These are phyloP conservation scores for Cataglyphis albicans DNA, from an alignment of 2,888 invertebrate species.

Conservation along the genomic window DNA sequence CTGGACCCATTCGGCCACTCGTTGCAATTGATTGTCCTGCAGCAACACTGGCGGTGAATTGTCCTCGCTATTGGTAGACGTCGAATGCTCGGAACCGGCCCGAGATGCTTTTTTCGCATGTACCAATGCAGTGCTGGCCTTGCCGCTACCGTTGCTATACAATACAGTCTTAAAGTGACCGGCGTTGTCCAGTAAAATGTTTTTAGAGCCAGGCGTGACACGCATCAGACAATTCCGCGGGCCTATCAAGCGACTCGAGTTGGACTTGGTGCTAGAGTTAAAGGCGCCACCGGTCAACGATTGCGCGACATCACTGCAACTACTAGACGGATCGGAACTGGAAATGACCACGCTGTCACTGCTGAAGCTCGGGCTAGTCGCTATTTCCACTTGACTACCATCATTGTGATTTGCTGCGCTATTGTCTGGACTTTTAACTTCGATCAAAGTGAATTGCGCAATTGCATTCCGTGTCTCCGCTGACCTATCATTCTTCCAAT, in stretches of 20 bases:
- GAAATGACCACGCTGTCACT: conserved; percentile 84
- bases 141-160: conserved; percentile 87
- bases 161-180: conserved; percentile 91
- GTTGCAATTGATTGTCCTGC: conserved; percentile 87
- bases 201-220: conserved; percentile 92
- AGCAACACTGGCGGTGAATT: conserved; percentile 75
- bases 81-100: conserved; percentile 80
- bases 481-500: conserved; percentile 79
- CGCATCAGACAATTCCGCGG: conserved; percentile 92
- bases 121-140: conserved; percentile 81
- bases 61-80: conserved; percentile 82
- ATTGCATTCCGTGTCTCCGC: conserved; percentile 47
- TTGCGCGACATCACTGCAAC: conserved; percentile 82
- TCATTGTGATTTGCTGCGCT: conserved; percentile 69
- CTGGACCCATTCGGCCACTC: conserved; percentile 93
- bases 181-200: conserved; percentile 92
- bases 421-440: conserved; percentile 80
- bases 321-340: conserved; percentile 84
- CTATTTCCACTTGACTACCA: conserved; percentile 73
- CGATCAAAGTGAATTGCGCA: conserved; percentile 80
- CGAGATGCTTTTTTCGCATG: conserved; percentile 80
- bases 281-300: conserved; percentile 61
- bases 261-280: conserved; percentile 60
- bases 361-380: conserved; percentile 83
- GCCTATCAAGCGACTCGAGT: conserved; percentile 84